Percentiles rank a stretch among this genome's conserved stretches.
Conservation (phyloP, 2,113 vertebrate genomes). For the Clinocottus analis region DNA sequence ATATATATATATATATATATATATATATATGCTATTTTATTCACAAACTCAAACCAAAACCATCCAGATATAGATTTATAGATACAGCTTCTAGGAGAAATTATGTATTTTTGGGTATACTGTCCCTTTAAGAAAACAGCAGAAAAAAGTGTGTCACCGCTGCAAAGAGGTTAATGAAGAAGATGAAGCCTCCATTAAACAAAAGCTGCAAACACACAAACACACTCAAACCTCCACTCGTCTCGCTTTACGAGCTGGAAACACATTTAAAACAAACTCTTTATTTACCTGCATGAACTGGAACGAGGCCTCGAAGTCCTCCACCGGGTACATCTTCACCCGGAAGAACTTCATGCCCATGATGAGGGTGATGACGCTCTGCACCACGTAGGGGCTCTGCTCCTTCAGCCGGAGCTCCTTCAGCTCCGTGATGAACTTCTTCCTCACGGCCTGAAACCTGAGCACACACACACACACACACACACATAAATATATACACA, state of each 20-base stretch:
- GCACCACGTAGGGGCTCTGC: conserved; percentile 94
- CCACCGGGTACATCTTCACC: conserved; percentile 99
- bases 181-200: conserved; percentile 35
- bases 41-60: too few species aligned
- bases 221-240: too few species aligned
- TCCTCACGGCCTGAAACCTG: conserved; percentile 98
- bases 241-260: too few species aligned
- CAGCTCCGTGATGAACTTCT: conserved; percentile 98
- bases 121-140: conserved; percentile 12
- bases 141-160: too few species aligned
- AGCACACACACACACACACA: conserved; percentile 10
- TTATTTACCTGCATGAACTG: conserved; percentile 96
- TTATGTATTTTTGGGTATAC: too few species aligned
- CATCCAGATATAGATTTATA: too few species aligned
- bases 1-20: too few species aligned
- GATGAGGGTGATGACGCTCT: conserved; percentile 97
- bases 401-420: conserved; percentile 96
- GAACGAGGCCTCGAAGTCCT: conserved; percentile 99
- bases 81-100: too few species aligned
- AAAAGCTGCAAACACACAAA: background rate
- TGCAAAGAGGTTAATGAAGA: conserved; percentile 66
- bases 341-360: conserved; percentile 99
- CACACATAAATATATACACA: background rate
- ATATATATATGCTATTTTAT: too few species aligned
- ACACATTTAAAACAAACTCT: too few species aligned